Evolutionary conservation across 2,888 invertebrate genomes (phyloP), one percentile per base, ranked within the genome.

Genomic region (Eubasilissa splendida): DNA sequence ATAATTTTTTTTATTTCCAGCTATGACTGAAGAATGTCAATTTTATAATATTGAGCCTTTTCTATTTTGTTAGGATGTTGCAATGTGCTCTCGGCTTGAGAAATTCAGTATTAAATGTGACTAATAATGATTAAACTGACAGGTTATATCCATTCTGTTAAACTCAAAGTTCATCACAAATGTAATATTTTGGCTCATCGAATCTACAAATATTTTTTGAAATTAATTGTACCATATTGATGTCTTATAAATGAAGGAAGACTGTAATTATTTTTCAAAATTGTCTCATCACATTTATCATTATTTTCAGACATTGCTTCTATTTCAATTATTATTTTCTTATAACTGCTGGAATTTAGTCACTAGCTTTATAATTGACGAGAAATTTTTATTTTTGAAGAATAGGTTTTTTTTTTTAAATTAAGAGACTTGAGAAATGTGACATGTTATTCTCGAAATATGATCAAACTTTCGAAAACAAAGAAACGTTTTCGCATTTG

Each of bases 11-110:
- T 76, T 54, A 56, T 60, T 77, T 77, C 63, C 42, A 50, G 22
- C 42, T 42, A 75, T 63, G 53, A 77, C 60, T 65, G 74, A 71
- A 53, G 71, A 66, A 66, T 80, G 70, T 80, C 76, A 76, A 76
- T 70, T 80, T 76, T 76, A 70, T 56, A 70, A 59, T 76, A 42
- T 70, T 54, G 14, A 58, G 71, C 63, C 60, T 22, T 79, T 50
- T 58, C 63, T 63, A 33, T 63, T 71, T 33, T 52, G 22, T 70
- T 14, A 5, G 54, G 70, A 53, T 22, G 54, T 66, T 7, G 12
- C 42, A 31, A n/a, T n/a, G 12, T 8, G 54, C 31, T 42, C 56
- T 56, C 12, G 56, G 71, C 12, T 33, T 42, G 11, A 54, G 33
- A 56, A 12, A 31, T 58, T 56, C 71, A 73, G 71, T 73, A 73